Evolutionary conservation across 1,140 invertebrate species (phyloP), one percentile per base, ranked within the genome.

Genomic region (Macrobrachium rosenbergii): DNA sequence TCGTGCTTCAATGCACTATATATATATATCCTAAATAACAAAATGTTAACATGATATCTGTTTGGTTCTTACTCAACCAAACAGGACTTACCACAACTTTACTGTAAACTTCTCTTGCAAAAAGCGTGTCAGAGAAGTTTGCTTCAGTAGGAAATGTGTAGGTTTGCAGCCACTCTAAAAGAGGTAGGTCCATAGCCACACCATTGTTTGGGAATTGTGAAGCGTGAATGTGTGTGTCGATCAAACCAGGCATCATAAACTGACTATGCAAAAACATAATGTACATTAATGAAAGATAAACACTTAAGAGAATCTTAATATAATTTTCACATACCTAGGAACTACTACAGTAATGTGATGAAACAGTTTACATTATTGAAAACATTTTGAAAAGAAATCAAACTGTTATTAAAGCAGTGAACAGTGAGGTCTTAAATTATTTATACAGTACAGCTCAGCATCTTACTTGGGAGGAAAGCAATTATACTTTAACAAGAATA

Each of bases 221-320:
- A 0, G 96, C 96, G 93, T 98, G 97, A 72, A 96, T 95, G 90
- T 98, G 97, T 17, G 95, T 95, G 91, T 98, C 97, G 7, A 98
- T 93, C 87, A 98, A 95, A 6, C 97, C 97, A 7, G 97, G 97
- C 90, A 97, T 95, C 8, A 98, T 90, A 91, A 98, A 95, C 92
- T 97, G 92, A 16, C 92, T 93, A 88, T 58, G 3, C 17, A 88
- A 28, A 79, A 73, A 58, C 67, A 58, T 77, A 77, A 59, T 64
- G 67, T 82, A 78, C 60, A 14, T 23, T 37, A 60, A 23, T 58
- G 21, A 6, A 37, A 17, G 10, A 58, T 21, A 64, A 69, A 19
- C 11, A 17, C 21, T 3, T 63, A 21, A 17, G 11, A 67, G 23
- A 62, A 28, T 37, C 59, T 23, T 21, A 63, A 72, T 5, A 72